These are phyloP conservation scores for Eupeodes latifasciatus DNA, from an alignment of 2,888 invertebrate species.

Conservation along the genomic window DNA sequence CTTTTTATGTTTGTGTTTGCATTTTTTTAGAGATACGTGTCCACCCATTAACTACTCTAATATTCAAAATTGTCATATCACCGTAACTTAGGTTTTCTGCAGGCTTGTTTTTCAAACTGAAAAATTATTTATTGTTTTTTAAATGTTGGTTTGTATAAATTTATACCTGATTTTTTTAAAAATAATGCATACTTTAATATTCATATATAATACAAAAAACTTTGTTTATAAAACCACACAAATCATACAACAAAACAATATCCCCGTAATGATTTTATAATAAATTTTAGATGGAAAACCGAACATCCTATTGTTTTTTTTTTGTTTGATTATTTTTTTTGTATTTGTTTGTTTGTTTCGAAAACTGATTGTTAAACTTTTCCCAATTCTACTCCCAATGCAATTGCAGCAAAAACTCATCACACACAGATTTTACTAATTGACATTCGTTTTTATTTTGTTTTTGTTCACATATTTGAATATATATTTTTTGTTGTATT, in stretches of 20 bases:
- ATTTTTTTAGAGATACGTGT: no score
- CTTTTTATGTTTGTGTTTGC: no score
- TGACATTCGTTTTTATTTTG: constrained; percentile 63
- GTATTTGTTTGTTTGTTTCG: constrained; percentile 1
- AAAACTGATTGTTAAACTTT: constrained; percentile 27
- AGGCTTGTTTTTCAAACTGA: no score
- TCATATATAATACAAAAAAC: background rate
- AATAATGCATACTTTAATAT: no score
- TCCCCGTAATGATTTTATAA: constrained; percentile 60
- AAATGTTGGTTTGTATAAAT: background rate
- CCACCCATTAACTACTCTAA: no score
- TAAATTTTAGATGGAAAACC: constrained; percentile 60
- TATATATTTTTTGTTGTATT: background rate
- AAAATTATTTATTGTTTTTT: no score
- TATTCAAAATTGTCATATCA: no score
- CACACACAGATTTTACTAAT: constrained; percentile 67
- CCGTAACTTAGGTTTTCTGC: no score
- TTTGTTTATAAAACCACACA: background rate
- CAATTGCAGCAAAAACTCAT: constrained; percentile 33
- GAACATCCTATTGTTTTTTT: constrained; percentile 1
- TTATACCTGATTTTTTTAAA: background rate
- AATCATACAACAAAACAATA: constrained; percentile 7
- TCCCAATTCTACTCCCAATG: constrained; percentile 9
- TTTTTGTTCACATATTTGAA: background rate
- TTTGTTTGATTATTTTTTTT: constrained; percentile 22